These are phyloP conservation scores for Brachypalpus laphriformis DNA, from an alignment of 2,888 invertebrate genomes.

Conservation along the genomic window DNA sequence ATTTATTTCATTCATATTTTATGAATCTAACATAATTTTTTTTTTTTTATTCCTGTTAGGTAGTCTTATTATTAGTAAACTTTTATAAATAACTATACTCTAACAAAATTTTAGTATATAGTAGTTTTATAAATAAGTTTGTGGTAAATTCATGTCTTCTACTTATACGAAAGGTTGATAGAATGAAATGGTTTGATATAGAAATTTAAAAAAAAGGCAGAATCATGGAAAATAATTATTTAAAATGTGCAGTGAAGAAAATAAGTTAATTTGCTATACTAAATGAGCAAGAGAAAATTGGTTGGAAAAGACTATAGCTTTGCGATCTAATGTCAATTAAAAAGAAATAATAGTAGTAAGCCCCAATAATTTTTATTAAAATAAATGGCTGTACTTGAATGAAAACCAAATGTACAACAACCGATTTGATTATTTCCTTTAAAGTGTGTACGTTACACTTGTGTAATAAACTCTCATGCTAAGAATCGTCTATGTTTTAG, in stretches of 20 bases:
- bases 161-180: constrained; percentile 44
- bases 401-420: background rate
- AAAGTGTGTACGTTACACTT: background rate
- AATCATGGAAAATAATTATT: constrained; percentile 12
- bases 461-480: background rate
- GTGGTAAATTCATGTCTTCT: constrained; percentile 41
- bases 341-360: background rate
- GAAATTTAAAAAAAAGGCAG: constrained; percentile 4
- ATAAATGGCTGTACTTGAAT: background rate
- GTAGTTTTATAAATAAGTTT: constrained; percentile 62
- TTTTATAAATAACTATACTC: constrained; percentile 61
- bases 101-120: constrained; percentile 62
- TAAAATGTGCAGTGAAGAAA: constrained; percentile 40
- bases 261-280: constrained; percentile 1
- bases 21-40: constrained; percentile 38
- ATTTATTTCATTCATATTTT: constrained; percentile 36
- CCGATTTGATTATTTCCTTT: background rate
- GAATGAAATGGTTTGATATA: constrained; percentile 53
- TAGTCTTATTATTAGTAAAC: constrained; percentile 46
- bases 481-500: background rate
- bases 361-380: background rate
- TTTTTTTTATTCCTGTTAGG: constrained; percentile 56
- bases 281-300: constrained; percentile 26
- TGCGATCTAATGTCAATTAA: background rate
- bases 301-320: constrained; percentile 8